Evolutionary conservation across 2,113 vertebrate genomes (phyloP).

Genomic region (Terrapene triunguis): DNA sequence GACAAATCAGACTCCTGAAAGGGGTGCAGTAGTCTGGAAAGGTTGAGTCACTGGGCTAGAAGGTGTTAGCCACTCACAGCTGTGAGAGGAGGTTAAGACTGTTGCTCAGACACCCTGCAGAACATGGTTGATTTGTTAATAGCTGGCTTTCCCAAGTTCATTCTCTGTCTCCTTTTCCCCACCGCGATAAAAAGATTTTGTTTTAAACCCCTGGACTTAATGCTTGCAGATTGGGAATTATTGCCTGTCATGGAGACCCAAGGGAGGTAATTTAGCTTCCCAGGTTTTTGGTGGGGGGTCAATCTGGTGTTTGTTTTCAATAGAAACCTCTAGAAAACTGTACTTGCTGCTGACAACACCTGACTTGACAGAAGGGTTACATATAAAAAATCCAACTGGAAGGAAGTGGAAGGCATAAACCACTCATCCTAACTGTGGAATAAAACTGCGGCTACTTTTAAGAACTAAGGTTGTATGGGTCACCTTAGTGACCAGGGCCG

Average conservation of each 20-base stretch:
- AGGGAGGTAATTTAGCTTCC: not conserved
- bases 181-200: not conserved
- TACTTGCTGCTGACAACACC: too few species aligned
- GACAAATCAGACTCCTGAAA: too few species aligned
- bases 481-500: not conserved
- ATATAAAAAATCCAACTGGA: not conserved
- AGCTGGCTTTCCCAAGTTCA: not conserved
- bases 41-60: not conserved
- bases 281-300: not conserved
- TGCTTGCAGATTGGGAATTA: not conserved
- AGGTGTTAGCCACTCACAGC: not conserved
- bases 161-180: not conserved
- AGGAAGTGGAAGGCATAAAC: not conserved
- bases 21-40: too few species aligned
- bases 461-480: not conserved
- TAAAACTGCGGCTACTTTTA: not conserved
- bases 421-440: not conserved
- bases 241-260: not conserved
- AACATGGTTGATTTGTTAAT: not conserved
- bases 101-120: too few species aligned
- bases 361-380: too few species aligned
- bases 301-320: not conserved
- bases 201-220: not conserved
- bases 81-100: not conserved
- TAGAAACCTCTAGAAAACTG: not conserved